Evolutionary conservation across 1,140 invertebrate species (phyloP), one percentile per base, ranked within the genome.

Genomic region (Ceratina japonica): DNA sequence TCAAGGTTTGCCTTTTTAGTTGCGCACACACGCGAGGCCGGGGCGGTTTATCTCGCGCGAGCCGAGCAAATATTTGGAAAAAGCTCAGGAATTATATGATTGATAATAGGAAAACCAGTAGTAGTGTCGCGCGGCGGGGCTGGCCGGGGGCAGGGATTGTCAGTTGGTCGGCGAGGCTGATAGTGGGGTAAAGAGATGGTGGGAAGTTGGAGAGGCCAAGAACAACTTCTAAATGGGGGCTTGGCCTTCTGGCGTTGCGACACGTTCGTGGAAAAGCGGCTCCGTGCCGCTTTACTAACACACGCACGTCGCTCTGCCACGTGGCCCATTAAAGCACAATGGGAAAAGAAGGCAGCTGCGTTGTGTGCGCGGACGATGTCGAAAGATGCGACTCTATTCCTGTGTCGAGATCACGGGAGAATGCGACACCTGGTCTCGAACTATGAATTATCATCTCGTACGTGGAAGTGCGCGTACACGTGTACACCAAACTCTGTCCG

Each of bases 251-350:
- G 84, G 82, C 86, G 82, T 89, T 90, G 87, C 89, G 89, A 90
- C 87, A 90, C 87, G 63, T 90, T 90, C 89, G 89, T 89, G 90
- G 90, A 91, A 91, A 86, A 82, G 87, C 77, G 85, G 86, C 87
- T 91, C 90, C 89, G 89, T 82, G 86, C 87, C 89, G 90, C 87
- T 91, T 87, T 83, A 80, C 87, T 81, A 90, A 91, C 90, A 91
- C 89, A 87, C 87, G 85, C 86, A 90, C 90, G 82, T 85, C 83
- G 64, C 71, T 76, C 65, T 85, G 86, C 86, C 85, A 81, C 58
- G 79, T 66, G 75, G 74, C 74, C 75, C 79, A 78, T 84, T 85
- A 85, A 81, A 81, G 61, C 66, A 72, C 59, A 73, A 82, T 74
- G 73, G 64, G 77, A 84, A 87, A 89, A 84, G 82, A 87, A 86